A percentile compares a stretch with the other conserved stretches of the same genome.
phyloP scores from a whole-genome alignment of 1,140 invertebrate species.

The Polypedilum pembai region DNA sequence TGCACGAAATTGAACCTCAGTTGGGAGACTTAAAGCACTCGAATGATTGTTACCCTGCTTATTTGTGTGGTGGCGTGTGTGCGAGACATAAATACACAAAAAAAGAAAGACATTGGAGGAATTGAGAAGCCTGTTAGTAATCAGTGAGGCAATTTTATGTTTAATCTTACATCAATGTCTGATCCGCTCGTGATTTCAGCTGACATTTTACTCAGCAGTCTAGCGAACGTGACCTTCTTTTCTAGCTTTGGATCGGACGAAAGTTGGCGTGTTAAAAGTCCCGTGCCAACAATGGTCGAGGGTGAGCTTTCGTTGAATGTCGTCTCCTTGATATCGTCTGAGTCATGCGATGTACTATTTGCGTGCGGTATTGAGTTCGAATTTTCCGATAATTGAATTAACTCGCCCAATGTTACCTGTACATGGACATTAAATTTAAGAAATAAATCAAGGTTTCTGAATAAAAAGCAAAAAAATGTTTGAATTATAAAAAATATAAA shows the following conservation, averaged over 20 bases:
- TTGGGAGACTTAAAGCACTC: conserved; percentile 34
- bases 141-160: conserved; percentile 33
- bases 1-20: conserved; percentile 33
- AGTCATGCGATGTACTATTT: conserved; percentile 30
- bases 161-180: conserved; percentile 46
- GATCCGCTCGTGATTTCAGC: conserved; percentile 64
- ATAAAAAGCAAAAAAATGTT: too few species aligned
- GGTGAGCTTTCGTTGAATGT: conserved; percentile 48
- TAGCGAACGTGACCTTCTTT: conserved; percentile 68
- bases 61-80: background rate
- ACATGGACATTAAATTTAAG: conserved; percentile 41
- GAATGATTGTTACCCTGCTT: conserved; percentile 32
- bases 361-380: conserved; percentile 30
- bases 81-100: background rate
- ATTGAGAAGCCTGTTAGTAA: background rate
- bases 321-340: conserved; percentile 48
- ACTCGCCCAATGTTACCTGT: conserved; percentile 56
- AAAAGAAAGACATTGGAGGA: background rate
- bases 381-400: conserved; percentile 60
- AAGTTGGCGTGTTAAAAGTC: conserved; percentile 43
- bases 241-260: conserved; percentile 55
- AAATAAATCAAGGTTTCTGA: background rate
- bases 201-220: conserved; percentile 61
- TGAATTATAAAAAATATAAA: too few species aligned
- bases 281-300: conserved; percentile 35